These are phyloP conservation scores for Pinna nobilis DNA, from an alignment of 1,140 invertebrate genomes.

Conservation along the genomic window DNA sequence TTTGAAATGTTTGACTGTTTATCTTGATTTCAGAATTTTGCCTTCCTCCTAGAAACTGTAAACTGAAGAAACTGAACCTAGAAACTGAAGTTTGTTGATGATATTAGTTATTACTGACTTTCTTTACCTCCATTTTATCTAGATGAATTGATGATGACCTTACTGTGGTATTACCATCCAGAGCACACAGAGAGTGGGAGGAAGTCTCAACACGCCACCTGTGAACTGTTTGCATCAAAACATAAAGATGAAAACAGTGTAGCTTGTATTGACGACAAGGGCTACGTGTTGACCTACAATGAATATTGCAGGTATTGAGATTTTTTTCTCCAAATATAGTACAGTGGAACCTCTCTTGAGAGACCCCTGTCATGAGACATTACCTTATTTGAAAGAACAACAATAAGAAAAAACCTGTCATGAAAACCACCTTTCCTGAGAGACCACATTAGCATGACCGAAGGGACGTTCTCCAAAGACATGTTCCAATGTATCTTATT, in stretches of 20 bases:
- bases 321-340: background rate
- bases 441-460: too few relatives aligned
- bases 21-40: too few relatives aligned
- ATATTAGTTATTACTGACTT: background rate
- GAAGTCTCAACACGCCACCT: slow-evolving; percentile 83
- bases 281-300: slow-evolving; percentile 96
- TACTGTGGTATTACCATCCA: slow-evolving; percentile 97
- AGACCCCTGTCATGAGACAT: too few relatives aligned
- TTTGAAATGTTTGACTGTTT: too few relatives aligned
- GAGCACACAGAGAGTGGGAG: slow-evolving; percentile 95
- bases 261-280: slow-evolving; percentile 98
- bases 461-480: too few relatives aligned
- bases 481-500: too few relatives aligned
- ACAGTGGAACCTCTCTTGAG: too few relatives aligned
- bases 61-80: too few relatives aligned
- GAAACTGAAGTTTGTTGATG: too few relatives aligned
- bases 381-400: background rate
- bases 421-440: too few relatives aligned
- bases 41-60: too few relatives aligned
- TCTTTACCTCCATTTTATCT: slow-evolving; percentile 30
- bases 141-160: slow-evolving; percentile 98
- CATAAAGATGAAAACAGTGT: slow-evolving; percentile 96
- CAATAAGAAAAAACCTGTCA: background rate
- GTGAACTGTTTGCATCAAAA: slow-evolving; percentile 96
- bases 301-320: slow-evolving; percentile 94